phyloP scores from a whole-genome alignment of 2,797 vertebrate species.

The Cirrhinus mrigala region DNA sequence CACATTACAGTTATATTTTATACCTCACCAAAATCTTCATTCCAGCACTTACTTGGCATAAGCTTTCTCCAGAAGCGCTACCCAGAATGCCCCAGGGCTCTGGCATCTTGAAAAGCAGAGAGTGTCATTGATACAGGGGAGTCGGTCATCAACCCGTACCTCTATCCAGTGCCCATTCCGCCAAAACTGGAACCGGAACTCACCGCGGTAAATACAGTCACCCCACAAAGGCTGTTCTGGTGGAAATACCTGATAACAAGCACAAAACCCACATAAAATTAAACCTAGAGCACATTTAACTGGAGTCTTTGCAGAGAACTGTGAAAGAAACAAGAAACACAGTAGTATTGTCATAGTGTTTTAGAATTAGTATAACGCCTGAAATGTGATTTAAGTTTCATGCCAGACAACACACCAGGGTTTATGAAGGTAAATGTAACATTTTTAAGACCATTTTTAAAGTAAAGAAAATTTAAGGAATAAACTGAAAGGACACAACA shows the following conservation, averaged over 20 bases:
- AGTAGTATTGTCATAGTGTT: background rate
- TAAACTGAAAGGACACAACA: too few relatives aligned
- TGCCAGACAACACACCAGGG: too few relatives aligned
- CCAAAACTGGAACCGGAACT: slow-evolving; percentile 89
- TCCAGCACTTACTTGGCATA: slow-evolving; percentile 90
- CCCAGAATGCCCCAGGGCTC: slow-evolving; percentile 89
- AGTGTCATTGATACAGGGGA: slow-evolving; percentile 88
- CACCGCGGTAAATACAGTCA: slow-evolving; percentile 83
- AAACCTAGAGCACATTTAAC: background rate
- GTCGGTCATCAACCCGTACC: slow-evolving; percentile 88
- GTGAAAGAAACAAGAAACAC: background rate
- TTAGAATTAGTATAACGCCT: too few relatives aligned
- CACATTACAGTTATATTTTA: background rate
- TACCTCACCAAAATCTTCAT: background rate
- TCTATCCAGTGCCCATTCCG: slow-evolving; percentile 90
- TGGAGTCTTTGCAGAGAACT: too few relatives aligned
- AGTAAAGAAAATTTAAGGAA: too few relatives aligned
- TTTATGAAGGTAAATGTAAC: too few relatives aligned
- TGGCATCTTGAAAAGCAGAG: slow-evolving; percentile 95
- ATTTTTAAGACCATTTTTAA: too few relatives aligned
- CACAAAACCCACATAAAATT: background rate
- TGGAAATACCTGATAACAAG: slow-evolving; percentile 83
- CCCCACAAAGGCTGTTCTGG: slow-evolving; percentile 88
- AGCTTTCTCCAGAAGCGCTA: slow-evolving; percentile 94
- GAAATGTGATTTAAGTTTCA: background rate